These are phyloP conservation scores for Dimorphilus gyrociliatus DNA, from an alignment of 2,888 invertebrate genomes.

Conservation along the genomic window DNA sequence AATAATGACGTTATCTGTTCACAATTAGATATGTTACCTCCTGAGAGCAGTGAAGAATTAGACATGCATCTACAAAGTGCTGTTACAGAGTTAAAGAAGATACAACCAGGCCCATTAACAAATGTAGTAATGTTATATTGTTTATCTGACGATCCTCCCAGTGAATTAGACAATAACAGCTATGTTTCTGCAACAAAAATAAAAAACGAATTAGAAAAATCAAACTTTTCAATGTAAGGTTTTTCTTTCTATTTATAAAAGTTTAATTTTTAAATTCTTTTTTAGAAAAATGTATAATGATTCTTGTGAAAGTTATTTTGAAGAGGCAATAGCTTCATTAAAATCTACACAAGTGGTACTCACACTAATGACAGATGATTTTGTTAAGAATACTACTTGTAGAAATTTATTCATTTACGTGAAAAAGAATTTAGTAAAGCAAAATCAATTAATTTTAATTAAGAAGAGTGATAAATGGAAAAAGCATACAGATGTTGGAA, in stretches of 20 bases:
- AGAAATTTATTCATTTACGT: conserved; percentile 25
- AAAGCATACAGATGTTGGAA: conserved; percentile 20
- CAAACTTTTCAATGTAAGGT: too few relatives aligned
- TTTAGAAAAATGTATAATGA: too few relatives aligned
- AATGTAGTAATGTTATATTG: conserved; percentile 21
- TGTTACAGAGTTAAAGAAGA: conserved; percentile 17
- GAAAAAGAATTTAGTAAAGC: conserved; percentile 18
- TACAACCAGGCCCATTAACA: conserved; percentile 7
- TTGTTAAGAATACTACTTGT: conserved; percentile 18
- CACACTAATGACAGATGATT: conserved; percentile 21
- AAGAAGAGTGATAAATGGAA: conserved; percentile 21
- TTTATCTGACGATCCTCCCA: conserved; percentile 16
- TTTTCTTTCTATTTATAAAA: too few relatives aligned
- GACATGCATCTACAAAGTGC: conserved; percentile 25
- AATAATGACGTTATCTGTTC: too few relatives aligned
- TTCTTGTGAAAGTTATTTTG: too few relatives aligned
- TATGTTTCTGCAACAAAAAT: too few relatives aligned
- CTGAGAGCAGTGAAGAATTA: conserved; percentile 22
- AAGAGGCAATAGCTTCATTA: too few relatives aligned
- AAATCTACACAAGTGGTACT: conserved; percentile 22
- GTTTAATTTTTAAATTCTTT: too few relatives aligned
- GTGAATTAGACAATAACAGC: conserved; percentile 1
- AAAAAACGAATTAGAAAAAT: too few relatives aligned
- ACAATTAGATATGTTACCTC: conserved; percentile 13
- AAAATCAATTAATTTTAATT: conserved; percentile 18